These are phyloP conservation scores for Drosophila punjabiensis DNA, from an alignment of 1,140 invertebrate species.

Conservation along the genomic window DNA sequence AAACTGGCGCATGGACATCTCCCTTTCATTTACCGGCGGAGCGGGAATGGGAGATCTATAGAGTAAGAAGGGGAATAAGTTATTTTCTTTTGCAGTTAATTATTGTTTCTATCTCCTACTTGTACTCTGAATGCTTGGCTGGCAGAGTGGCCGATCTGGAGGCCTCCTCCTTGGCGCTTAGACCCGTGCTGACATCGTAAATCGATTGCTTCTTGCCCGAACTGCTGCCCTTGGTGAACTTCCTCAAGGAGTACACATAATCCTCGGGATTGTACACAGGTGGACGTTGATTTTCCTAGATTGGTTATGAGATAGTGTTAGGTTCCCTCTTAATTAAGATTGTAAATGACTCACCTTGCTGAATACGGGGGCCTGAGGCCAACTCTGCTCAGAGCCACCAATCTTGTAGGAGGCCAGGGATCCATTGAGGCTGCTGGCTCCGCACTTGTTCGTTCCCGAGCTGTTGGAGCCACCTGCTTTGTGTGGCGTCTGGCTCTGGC, in stretches of 20 bases:
- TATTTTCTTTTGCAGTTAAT: neutral
- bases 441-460: constrained; percentile 68
- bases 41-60: constrained; percentile 86
- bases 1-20: constrained; percentile 95
- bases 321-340: neutral
- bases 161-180: constrained; percentile 49
- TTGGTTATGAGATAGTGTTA: too few species aligned
- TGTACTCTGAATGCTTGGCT: constrained; percentile 81
- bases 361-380: constrained; percentile 73
- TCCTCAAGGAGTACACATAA: constrained; percentile 91
- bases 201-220: constrained; percentile 71
- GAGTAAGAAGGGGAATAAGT: fast-evolving
- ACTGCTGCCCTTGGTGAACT: constrained; percentile 88
- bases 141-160: constrained; percentile 74
- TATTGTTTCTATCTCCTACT: constrained; percentile 39
- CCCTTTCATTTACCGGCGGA: constrained; percentile 87
- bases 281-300: constrained; percentile 92
- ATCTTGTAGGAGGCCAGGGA: constrained; percentile 83
- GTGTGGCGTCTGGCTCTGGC: constrained; percentile 7
- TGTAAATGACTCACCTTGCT: constrained; percentile 62
- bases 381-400: constrained; percentile 80
- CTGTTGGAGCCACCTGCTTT: constrained; percentile 41
- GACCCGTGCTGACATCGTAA: constrained; percentile 69
- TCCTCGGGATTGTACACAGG: constrained; percentile 95
- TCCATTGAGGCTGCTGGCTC: constrained; percentile 75